Percentiles rank a stretch among this genome's conserved stretches.
phyloP scores from a whole-genome alignment of 2,113 vertebrate genomes.

The Oryzias woworae region DNA sequence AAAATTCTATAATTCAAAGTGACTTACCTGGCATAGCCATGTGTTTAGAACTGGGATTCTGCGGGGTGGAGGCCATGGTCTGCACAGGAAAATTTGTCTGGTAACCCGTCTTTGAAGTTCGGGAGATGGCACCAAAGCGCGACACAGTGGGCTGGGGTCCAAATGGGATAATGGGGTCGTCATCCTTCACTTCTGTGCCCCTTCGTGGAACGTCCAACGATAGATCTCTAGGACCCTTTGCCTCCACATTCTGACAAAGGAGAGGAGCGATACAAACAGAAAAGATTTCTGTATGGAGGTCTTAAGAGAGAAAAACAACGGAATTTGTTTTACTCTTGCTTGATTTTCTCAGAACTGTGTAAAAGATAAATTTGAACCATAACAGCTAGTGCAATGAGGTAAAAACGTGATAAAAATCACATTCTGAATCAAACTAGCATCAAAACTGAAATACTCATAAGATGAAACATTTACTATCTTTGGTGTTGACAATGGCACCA shows the following conservation, averaged over 20 bases:
- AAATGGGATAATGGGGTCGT: constrained; percentile 97
- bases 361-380: too few relatives aligned
- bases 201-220: constrained; percentile 88
- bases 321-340: background rate
- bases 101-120: constrained; percentile 93
- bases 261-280: background rate
- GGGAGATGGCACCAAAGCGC: constrained; percentile 95
- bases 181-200: constrained; percentile 86
- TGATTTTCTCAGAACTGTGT: too few relatives aligned
- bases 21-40: constrained; percentile 84
- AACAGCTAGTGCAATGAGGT: too few relatives aligned
- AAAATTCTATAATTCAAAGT: background rate
- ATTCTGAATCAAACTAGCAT: too few relatives aligned
- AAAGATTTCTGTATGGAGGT: background rate
- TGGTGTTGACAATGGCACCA: background rate
- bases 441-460: too few relatives aligned
- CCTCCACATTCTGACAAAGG: constrained; percentile 85
- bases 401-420: too few relatives aligned
- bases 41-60: constrained; percentile 88
- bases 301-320: background rate
- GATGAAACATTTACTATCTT: background rate
- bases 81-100: constrained; percentile 89
- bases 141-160: constrained; percentile 96
- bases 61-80: constrained; percentile 81
- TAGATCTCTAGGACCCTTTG: constrained; percentile 87